Evolutionary conservation across 1,140 invertebrate genomes (phyloP), one percentile per base, ranked within the genome.

Genomic region (Bombus pascuorum): DNA sequence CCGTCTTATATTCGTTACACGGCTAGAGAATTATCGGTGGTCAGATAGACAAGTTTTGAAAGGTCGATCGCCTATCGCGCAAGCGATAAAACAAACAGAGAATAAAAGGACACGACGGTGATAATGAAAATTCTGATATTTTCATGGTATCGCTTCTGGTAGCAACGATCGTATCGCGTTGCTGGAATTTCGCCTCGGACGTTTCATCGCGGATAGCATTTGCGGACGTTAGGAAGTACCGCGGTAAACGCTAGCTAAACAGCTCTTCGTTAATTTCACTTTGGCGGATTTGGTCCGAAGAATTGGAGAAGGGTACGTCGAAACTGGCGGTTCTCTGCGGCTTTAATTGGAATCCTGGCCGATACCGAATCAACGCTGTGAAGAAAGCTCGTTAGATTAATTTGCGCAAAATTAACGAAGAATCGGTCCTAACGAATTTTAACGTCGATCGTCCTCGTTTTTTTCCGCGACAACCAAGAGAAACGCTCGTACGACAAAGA

Each of bases 341-440:
- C 18, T 42, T 25, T 65, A 66, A 66, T 59, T 59, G 53, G 2
- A 59, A 37, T 62, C 13, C 34, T 10, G 4, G 15, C 18, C 15
- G 42, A 44, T 73, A 73, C 15, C 28, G 72, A n/a, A 44, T 73
- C 28, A 39, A 47, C 72, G 42, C n/a, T 28, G 34, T 3, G 42
- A 73, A 73, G 72, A 73, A 73, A 22, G 28, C 72, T 73, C 39
- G 42, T 44, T 44, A 73, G 28, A 18, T 73, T 47, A 73, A 73
- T 73, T 73, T 12, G 72, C 42, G 42, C 28, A 1, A 32, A 47
- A 47, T 73, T 73, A 73, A 44, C 72, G 37, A n/a, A 47, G 15
- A 32, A 44, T 39, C 72, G 9, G 3, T 32, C 9, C 42, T 32
- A 47, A 73, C n/a, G 72, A 44, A 73, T 73, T 73, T 47, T 32